These are phyloP conservation scores for Limanda limanda DNA, from an alignment of 2,113 vertebrate species.

Conservation along the genomic window DNA sequence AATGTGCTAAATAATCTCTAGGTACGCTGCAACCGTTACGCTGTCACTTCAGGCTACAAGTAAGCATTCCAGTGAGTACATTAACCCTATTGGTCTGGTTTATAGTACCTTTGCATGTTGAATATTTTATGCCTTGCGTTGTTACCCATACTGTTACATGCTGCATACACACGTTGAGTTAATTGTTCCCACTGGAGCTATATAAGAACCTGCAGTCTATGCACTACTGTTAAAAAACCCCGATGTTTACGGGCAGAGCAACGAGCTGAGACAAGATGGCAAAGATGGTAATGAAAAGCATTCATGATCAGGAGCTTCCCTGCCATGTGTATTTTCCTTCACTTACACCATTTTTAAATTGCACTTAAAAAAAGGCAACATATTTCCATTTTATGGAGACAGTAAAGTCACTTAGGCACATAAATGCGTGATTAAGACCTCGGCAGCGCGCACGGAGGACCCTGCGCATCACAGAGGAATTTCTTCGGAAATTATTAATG, in stretches of 20 bases:
- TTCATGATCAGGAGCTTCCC: conserved; percentile 28
- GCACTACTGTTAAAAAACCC: conserved; percentile 8
- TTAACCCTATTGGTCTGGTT: conserved; percentile 28
- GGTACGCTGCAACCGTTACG: conserved; percentile 24
- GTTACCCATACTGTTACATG: conserved; percentile 25
- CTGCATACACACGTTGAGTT: conserved; percentile 30
- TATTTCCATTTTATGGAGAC: conserved; percentile 67
- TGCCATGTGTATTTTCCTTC: conserved; percentile 34
- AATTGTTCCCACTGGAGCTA: conserved; percentile 45
- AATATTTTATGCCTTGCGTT: conserved; percentile 44
- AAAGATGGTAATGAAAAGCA: conserved; percentile 45
- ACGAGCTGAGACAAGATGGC: conserved; percentile 43
- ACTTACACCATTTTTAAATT: conserved; percentile 47
- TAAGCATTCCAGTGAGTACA: conserved; percentile 26
- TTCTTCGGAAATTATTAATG: conserved; percentile 59
- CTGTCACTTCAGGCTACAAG: conserved; percentile 6
- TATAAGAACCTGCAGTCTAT: conserved; percentile 12
- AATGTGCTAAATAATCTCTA: conserved; percentile 35
- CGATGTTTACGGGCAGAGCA: conserved; percentile 49
- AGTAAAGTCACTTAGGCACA: conserved; percentile 56
- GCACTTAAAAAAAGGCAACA: conserved; percentile 41
- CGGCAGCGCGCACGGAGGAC: conserved; percentile 27
- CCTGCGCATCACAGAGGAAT: conserved; percentile 32
- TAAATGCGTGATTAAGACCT: conserved; percentile 64
- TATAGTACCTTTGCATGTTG: conserved; percentile 22